Conservation (phyloP, 2,113 vertebrate genomes). For the Urocynchramus pylzowi region DNA sequence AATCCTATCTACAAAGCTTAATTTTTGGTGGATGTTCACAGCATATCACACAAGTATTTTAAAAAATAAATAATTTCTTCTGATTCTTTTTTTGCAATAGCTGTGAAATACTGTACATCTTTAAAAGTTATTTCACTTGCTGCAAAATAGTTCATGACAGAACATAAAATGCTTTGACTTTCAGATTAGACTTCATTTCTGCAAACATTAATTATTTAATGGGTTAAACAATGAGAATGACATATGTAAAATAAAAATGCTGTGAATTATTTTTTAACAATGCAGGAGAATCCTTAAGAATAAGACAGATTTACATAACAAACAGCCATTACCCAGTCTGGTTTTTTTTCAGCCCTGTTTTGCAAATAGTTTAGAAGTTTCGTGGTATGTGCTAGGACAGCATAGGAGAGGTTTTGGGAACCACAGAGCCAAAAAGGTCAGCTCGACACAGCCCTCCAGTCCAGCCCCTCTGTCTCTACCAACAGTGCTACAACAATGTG, state of each 20-base stretch:
- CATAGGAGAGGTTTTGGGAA: not conserved
- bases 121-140: not conserved
- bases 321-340: not conserved
- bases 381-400: not conserved
- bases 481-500: not conserved
- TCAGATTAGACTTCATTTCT: not conserved
- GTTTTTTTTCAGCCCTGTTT: not conserved
- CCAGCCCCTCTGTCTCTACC: not conserved
- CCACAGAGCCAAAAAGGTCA: not conserved
- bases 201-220: not conserved
- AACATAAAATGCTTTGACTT: not conserved
- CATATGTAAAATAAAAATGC: not conserved
- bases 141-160: not conserved
- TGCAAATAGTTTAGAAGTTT: not conserved
- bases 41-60: not conserved
- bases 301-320: not conserved
- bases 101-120: not conserved
- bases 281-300: not conserved
- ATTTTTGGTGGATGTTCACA: slow-evolving; percentile 8
- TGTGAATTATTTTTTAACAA: not conserved
- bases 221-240: not conserved
- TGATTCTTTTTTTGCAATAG: not conserved
- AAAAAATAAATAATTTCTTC: not conserved
- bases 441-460: not conserved
- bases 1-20: not conserved